Percentiles rank a stretch among this genome's conserved stretches.
phyloP scores from a whole-genome alignment of 2,888 invertebrate genomes.

The Leptinotarsa tumamoca region DNA sequence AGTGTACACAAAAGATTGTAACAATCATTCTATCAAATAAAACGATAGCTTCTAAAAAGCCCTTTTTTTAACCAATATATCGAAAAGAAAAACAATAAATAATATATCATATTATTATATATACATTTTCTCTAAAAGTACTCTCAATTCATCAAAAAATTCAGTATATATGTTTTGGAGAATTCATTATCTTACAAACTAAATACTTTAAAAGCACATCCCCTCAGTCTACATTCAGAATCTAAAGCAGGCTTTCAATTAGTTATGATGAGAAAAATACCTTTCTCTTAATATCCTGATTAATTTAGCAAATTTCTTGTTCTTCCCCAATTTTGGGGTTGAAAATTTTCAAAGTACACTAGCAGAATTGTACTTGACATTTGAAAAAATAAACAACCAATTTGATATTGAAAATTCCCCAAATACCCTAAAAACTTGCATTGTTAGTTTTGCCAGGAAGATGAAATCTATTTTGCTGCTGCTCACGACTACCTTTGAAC shows the following conservation, averaged over 20 bases:
- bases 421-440: background rate
- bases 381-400: background rate
- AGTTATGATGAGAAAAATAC: too few species aligned
- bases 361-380: background rate
- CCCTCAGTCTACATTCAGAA: constrained; percentile 19
- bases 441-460: constrained; percentile 4
- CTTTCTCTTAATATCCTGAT: background rate
- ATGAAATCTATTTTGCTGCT: background rate
- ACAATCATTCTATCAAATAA: constrained; percentile 41
- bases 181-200: constrained; percentile 1
- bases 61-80: constrained; percentile 4
- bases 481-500: constrained; percentile 33
- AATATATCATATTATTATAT: constrained; percentile 14
- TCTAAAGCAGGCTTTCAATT: background rate
- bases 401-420: background rate
- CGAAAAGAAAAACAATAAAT: constrained; percentile 23
- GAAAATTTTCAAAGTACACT: background rate
- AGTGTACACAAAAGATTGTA: constrained; percentile 44
- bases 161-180: constrained; percentile 8
- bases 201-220: constrained; percentile 7
- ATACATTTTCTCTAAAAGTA: constrained; percentile 12
- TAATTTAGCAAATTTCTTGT: background rate
- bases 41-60: constrained; percentile 34
- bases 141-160: background rate
- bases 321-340: background rate